Evolutionary conservation across 2,888 invertebrate genomes (phyloP).

Genomic region (Pristionchus arcanus): DNA sequence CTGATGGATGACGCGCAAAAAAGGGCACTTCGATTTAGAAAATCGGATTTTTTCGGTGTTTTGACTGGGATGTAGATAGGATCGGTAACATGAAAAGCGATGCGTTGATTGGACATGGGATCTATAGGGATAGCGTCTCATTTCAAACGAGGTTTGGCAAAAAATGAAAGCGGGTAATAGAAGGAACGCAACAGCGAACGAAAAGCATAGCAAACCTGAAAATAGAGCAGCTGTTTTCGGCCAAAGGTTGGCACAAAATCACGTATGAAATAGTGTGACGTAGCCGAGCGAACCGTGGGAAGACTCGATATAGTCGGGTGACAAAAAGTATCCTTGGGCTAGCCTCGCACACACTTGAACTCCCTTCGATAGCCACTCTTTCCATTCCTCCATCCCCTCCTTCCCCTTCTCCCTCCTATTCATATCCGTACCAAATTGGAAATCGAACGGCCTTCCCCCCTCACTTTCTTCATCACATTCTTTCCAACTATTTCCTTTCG

Average conservation of each 20-base stretch:
- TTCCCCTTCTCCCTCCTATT: not conserved
- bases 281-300: not conserved
- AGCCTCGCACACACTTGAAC: not conserved
- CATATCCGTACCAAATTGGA: slow-evolving; percentile 47
- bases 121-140: too few species aligned
- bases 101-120: too few species aligned
- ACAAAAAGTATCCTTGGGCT: slow-evolving; percentile 28
- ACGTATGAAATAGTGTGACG: not conserved
- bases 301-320: not conserved
- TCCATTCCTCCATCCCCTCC: not conserved
- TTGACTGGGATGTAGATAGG: too few species aligned
- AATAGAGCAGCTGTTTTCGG: not conserved
- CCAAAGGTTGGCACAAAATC: not conserved
- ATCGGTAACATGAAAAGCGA: too few species aligned
- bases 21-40: not conserved
- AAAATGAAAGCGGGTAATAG: too few species aligned
- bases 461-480: slow-evolving; percentile 18
- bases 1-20: not conserved
- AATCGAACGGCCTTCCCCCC: slow-evolving; percentile 47
- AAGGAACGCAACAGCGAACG: not conserved
- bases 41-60: too few species aligned
- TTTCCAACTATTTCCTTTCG: slow-evolving; percentile 17
- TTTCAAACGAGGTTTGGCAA: too few species aligned
- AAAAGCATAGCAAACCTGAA: not conserved
- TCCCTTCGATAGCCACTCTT: not conserved